Base-by-base conservation (phyloP, 2,797 vertebrate species). In the Choloepus didactylus region DNA sequence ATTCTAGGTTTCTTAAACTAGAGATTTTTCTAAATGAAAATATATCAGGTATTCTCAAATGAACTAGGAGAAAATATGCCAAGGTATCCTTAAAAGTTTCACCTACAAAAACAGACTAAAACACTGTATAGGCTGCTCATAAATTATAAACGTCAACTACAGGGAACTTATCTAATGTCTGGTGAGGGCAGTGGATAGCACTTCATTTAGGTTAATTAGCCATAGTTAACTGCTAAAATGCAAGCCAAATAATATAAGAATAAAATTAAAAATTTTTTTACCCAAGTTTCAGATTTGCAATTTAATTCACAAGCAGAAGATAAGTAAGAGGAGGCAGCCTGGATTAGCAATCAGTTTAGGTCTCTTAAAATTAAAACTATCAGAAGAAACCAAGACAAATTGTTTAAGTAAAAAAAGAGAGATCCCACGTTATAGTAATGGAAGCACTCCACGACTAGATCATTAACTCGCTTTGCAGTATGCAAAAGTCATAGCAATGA, bases 1-100 rank as follows among this genome's bases (percentile, higher is more conserved):
- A 98, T 97, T 97, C 94, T 97, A 96, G 95, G 69, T 89, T 76
- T 97, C 93, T 95, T 94, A 97, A 97, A 96, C 46, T 67, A 84
- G 86, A 88, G 72, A 72, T 75, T 96, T 95, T 95, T 86, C 94
- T 82, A 60, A 73, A 98, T 96, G 87, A 94, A 97, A 97, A 96
- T 94, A 94, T 95, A 97, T 93, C 95, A 96, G 89, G 72, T 87
- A 96, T 86, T 97, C 0, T 76, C 89, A 96, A 96, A 97, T 16
- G 90, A 97, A 76, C 6, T 25, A 94, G 64, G 83, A 95, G 96
- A 96, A 95, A 89, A 93, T 41, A 92, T n/a, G 89, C 25, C 59
- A 87, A 96, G 93, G 91, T 89, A 96, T 96, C 93, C 80, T 82
- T 97, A 95, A 79, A 96, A 98, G 96, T 87, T 82, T 91, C 79